Percentiles rank a stretch among this genome's conserved stretches.
These are phyloP conservation scores for Colaptes auratus DNA, from an alignment of 2,113 vertebrate species.

Conservation along the genomic window DNA sequence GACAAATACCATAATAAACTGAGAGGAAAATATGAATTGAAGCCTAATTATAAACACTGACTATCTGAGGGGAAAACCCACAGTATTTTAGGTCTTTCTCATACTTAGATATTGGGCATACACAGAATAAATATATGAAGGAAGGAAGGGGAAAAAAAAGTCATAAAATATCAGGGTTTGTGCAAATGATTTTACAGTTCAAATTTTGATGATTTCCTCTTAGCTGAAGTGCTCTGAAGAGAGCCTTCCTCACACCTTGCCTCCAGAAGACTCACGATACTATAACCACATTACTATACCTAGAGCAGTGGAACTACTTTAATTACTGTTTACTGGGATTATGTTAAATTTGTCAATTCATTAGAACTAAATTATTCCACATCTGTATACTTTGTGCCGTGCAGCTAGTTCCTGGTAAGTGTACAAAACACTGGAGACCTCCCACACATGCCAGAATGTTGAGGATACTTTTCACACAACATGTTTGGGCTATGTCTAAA, in stretches of 20 bases:
- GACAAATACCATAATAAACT: background rate
- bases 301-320: background rate
- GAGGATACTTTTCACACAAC: background rate
- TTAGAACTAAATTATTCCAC: background rate
- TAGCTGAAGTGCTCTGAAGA: background rate
- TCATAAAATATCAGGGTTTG: background rate
- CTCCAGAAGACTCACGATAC: background rate
- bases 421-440: background rate
- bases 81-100: background rate
- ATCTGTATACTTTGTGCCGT: background rate
- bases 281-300: background rate
- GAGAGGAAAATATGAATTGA: background rate
- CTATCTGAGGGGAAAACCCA: background rate
- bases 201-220: background rate
- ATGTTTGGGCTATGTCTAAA: background rate
- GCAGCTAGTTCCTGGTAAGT: accelerated
- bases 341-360: background rate
- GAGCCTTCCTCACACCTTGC: background rate
- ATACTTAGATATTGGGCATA: background rate
- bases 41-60: background rate
- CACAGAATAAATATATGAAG: background rate
- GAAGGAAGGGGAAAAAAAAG: background rate
- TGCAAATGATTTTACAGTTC: background rate
- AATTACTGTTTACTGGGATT: background rate
- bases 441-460: background rate